Conservation (phyloP, 2,797 vertebrate genomes). For the Poecile montanus region DNA sequence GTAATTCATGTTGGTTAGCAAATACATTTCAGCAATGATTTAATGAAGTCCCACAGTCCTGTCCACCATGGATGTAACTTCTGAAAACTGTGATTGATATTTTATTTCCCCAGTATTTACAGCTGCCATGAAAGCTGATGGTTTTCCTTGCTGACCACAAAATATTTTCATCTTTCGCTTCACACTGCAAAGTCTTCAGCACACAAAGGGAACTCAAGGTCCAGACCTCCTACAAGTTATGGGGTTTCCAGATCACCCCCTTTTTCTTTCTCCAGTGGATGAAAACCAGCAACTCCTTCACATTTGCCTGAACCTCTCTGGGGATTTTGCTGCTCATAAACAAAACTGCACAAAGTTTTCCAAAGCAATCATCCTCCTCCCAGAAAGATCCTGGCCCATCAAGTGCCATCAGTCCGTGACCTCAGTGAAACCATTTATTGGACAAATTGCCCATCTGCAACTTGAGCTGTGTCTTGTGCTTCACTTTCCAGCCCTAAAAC, state of each 20-base stretch:
- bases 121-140: not conserved
- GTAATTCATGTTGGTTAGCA: not conserved
- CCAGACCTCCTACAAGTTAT: not conserved
- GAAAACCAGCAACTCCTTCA: not conserved
- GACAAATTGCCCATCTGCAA: constrained; percentile 36
- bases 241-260: not conserved
- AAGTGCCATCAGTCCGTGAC: not conserved
- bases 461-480: not conserved
- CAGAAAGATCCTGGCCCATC: not conserved
- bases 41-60: not conserved
- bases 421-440: not conserved
- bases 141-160: not conserved
- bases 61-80: not conserved
- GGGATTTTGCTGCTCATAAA: not conserved
- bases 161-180: not conserved
- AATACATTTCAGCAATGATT: not conserved
- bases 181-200: not conserved
- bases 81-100: not conserved
- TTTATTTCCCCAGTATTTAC: not conserved
- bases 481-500: not conserved
- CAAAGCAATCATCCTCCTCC: not conserved
- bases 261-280: not conserved
- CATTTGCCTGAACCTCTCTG: not conserved
- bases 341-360: not conserved
- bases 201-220: not conserved